Evolutionary conservation across 2,888 invertebrate species (phyloP), one percentile per base, ranked within the genome.

Genomic region (Limnephilus rhombicus): DNA sequence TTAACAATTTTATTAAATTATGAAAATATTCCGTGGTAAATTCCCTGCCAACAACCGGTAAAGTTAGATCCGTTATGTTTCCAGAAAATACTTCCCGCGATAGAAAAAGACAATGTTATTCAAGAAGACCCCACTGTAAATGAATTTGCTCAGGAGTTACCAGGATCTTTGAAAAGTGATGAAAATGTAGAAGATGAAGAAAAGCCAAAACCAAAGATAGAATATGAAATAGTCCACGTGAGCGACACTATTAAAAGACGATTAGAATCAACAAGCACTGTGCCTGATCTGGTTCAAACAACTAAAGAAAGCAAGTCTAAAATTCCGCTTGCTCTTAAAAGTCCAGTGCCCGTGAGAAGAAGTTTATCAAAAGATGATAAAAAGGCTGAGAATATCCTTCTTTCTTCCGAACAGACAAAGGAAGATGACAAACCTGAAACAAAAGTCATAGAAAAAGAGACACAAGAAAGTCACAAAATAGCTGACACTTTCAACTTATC

Each of bases 221-320:
- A 96, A 93, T 97, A 97, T 94, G 97, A 97, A 95, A 96, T 96
- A 94, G 96, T 97, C 91, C 95, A 96, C 87, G 95, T 96, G 31
- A 97, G 97, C 91, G 97, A 97, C 95, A 97, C 97, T 7, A 97
- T 97, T 93, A 97, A 97, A 94, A 96, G 97, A 92, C 95, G 96
- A 31, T 95, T 96, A 93, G 96, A 96, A 94, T 95, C 95, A 94
- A 96, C 96, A 94, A 94, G 95, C 92, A 94, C 96, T 81, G 94
- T 95, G 89, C 96, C 96, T 13, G 96, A 96, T 86, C 94, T 95
- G 68, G 95, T 94, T 68, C 94, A 94, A 94, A 95, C 94, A 11
- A 94, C 95, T 18, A 92, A 91, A 37, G 95, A 95, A 86, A 94
- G 94, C n/a, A 95, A 95, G 94, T 96, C 96, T 3, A 95, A 95